Evolutionary conservation across 1,140 invertebrate genomes (phyloP), one percentile per base, ranked within the genome.

Genomic region (Drosophila repletoides): DNA sequence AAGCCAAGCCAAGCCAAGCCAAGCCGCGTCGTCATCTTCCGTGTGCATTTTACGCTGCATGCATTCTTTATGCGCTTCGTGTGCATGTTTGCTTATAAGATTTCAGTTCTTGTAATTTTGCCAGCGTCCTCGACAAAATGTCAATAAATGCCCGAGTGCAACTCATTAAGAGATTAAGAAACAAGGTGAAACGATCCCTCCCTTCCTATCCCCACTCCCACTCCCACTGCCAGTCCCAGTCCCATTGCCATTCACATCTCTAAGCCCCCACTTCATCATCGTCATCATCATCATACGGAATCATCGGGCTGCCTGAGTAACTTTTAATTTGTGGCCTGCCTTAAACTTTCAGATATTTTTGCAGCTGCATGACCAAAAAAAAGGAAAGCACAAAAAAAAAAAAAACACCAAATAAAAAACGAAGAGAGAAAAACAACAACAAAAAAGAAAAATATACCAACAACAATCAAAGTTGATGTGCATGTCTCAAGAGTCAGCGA

Each of bases 161-260:
- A 84, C 79, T 84, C 79, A 84, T 84, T 84, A 84, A 79, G 80
- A 68, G 79, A 84, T 84, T 84, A 76, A 67, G 70, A 52, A 56
- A 17, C 70, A 60, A 59, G 70, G 58, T 66, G 36, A 55, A 59
- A 29, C 58, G 53, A 76, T 76, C 66, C n/a, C n/a, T n/a, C n/a
- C n/a, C n/a, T n/a, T n/a, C 63, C 48, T 40, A 17, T 71, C 31
- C 34, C 24, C 26, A 7, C 15, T 5, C 22, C 31, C 43, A 24
- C n/a, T n/a, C n/a, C n/a, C n/a, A n/a, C n/a, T n/a, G n/a, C n/a
- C n/a, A n/a, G n/a, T n/a, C n/a, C n/a, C n/a, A n/a, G n/a, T n/a
- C n/a, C n/a, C n/a, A n/a, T n/a, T n/a, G n/a, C n/a, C n/a, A n/a
- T n/a, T 9, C 24, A 29, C 40, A 43, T 5, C 17, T 5, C 2